Evolutionary conservation across 92 coral and sea anemone species (phyloP).

Genomic region (Pocillopora grandis): DNA sequence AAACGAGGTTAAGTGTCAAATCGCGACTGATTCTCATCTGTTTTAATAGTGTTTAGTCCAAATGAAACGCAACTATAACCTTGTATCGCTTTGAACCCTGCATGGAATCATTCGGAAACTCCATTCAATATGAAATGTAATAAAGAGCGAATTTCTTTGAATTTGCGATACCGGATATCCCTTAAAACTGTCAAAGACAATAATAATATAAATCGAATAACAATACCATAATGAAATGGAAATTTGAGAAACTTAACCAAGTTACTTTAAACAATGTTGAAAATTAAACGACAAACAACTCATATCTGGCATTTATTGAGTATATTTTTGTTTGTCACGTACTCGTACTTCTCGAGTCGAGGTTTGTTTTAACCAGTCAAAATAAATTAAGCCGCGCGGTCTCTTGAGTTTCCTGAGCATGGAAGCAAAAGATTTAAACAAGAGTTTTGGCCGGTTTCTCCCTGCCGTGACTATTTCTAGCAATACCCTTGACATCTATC

Average conservation of each 20-base stretch:
- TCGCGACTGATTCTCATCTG: neutral
- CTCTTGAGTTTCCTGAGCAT: neutral
- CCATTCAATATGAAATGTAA: neutral
- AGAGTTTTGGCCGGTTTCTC: neutral
- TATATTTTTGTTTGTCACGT: no score
- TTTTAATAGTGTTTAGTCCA: neutral
- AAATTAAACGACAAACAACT: neutral
- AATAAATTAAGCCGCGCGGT: neutral
- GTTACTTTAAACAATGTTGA: neutral
- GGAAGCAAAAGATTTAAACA: neutral
- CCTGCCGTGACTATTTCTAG: neutral
- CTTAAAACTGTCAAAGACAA: neutral
- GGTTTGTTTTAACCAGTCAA: neutral
- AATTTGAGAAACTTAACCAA: neutral
- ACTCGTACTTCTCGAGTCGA: neutral
- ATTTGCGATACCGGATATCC: neutral
- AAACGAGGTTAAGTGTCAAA: neutral
- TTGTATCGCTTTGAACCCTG: no score
- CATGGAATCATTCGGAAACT: no score
- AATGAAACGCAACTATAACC: neutral
- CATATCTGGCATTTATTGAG: neutral
- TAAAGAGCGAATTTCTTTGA: neutral
- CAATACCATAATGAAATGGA: neutral
- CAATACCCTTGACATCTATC: slow-evolving; percentile 5
- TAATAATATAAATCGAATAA: neutral